Conservation (phyloP, 1,140 invertebrate genomes). For the Ips nitidus region DNA sequence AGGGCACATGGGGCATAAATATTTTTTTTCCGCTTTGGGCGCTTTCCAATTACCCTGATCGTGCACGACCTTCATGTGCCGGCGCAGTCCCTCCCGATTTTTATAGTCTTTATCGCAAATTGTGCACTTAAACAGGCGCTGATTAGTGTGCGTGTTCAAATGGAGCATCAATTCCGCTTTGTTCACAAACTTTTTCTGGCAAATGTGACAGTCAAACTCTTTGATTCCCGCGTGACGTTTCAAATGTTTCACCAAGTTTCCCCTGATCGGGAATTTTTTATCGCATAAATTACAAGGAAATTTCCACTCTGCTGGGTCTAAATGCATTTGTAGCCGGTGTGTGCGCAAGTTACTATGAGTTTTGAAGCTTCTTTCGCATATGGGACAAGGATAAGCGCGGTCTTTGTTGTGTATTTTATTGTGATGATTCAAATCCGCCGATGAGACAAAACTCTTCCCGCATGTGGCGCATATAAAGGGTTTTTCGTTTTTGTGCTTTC, state of each 20-base stretch:
- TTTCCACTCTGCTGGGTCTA: slow-evolving; percentile 32
- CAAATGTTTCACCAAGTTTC: slow-evolving; percentile 32
- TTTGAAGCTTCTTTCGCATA: slow-evolving; percentile 31
- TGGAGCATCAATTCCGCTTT: slow-evolving; percentile 87
- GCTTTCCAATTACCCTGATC: slow-evolving; percentile 32
- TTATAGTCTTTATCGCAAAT: slow-evolving; percentile 75
- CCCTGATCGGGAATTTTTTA: slow-evolving; percentile 29
- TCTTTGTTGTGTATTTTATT: slow-evolving; percentile 29
- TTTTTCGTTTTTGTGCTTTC: slow-evolving; percentile 35
- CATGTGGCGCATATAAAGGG: slow-evolving; percentile 32
- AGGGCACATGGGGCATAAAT: slow-evolving; percentile 31
- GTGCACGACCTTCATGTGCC: slow-evolving; percentile 34
- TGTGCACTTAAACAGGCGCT: slow-evolving; percentile 93
- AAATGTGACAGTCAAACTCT: slow-evolving; percentile 79
- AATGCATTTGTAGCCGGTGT: slow-evolving; percentile 30
- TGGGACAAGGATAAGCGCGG: slow-evolving; percentile 23
- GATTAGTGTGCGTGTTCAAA: slow-evolving; percentile 92
- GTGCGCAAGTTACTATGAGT: slow-evolving; percentile 31
- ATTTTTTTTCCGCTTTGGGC: slow-evolving; percentile 28
- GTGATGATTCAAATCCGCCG: slow-evolving; percentile 32
- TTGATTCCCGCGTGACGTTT: slow-evolving; percentile 32
- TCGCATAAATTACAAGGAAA: slow-evolving; percentile 29
- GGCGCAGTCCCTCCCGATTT: slow-evolving; percentile 27
- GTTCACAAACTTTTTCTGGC: slow-evolving; percentile 95
- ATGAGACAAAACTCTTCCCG: slow-evolving; percentile 31